Percentiles rank a stretch among this genome's conserved stretches.
phyloP scores from a whole-genome alignment of 2,797 vertebrate species.

The Argyrosomus regius region DNA sequence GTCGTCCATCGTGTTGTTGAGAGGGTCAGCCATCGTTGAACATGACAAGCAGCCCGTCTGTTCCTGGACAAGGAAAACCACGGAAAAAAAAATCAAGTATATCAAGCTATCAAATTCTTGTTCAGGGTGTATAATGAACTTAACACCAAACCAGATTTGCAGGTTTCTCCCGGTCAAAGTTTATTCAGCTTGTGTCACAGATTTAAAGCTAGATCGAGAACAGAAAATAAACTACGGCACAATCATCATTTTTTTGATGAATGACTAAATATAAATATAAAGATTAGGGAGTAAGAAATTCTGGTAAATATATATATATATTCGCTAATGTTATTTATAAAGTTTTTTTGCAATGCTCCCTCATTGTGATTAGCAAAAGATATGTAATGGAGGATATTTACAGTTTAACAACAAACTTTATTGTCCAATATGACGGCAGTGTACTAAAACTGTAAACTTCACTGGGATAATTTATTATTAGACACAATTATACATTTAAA shows the following conservation, averaged over 20 bases:
- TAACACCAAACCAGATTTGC: conserved; percentile 15
- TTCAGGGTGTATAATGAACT: not conserved
- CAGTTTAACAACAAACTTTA: too few species aligned
- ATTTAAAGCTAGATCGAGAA: not conserved
- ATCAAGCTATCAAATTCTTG: not conserved
- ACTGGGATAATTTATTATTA: too few species aligned
- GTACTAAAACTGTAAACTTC: too few species aligned
- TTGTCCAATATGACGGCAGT: too few species aligned
- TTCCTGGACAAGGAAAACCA: conserved; percentile 28
- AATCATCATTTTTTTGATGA: too few species aligned
- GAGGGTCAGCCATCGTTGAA: not conserved
- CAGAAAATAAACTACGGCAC: not conserved
- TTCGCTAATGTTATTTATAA: too few species aligned
- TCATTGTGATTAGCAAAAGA: too few species aligned
- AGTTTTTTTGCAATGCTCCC: too few species aligned
- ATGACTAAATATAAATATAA: too few species aligned
- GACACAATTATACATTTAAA: too few species aligned
- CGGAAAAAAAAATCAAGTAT: not conserved
- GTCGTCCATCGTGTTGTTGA: conserved; percentile 52
- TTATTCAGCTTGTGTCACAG: not conserved
- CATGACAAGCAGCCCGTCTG: not conserved
- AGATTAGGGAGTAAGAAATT: not conserved
- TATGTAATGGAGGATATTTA: too few species aligned
- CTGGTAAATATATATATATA: too few species aligned
- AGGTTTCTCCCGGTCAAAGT: conserved; percentile 2